These are phyloP conservation scores for Dendrolimus houi DNA, from an alignment of 2,888 invertebrate species.

Conservation along the genomic window DNA sequence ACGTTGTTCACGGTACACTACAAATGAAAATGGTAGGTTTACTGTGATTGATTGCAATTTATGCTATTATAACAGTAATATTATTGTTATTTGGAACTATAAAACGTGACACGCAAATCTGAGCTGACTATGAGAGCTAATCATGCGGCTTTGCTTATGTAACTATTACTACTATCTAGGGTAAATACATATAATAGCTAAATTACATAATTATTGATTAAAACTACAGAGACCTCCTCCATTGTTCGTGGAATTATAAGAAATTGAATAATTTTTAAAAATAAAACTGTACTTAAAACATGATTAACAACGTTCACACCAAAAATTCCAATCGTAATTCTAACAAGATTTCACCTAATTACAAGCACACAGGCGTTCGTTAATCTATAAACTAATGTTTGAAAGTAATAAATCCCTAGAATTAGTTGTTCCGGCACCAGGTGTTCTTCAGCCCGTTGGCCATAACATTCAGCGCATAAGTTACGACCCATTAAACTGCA, in stretches of 20 bases:
- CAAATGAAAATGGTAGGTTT: slow-evolving; percentile 18
- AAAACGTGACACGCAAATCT: neutral
- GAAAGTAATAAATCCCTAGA: neutral
- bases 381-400: neutral
- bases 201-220: no score
- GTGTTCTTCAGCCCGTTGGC: neutral
- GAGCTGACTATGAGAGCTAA: no score
- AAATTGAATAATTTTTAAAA: no score
- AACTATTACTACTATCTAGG: no score
- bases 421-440: neutral
- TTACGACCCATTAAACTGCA: slow-evolving; percentile 7
- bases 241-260: no score
- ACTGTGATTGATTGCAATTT: slow-evolving; percentile 24
- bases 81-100: neutral
- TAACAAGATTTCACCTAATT: neutral
- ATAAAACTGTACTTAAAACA: no score
- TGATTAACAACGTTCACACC: no score
- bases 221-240: no score
- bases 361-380: slow-evolving; percentile 3
- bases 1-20: slow-evolving; percentile 20
- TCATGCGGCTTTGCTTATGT: no score
- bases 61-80: neutral
- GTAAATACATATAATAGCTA: no score
- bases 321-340: no score
- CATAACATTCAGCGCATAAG: neutral